Evolutionary conservation across 1,140 invertebrate genomes (phyloP).

Genomic region (Drosophila melanogaster): DNA sequence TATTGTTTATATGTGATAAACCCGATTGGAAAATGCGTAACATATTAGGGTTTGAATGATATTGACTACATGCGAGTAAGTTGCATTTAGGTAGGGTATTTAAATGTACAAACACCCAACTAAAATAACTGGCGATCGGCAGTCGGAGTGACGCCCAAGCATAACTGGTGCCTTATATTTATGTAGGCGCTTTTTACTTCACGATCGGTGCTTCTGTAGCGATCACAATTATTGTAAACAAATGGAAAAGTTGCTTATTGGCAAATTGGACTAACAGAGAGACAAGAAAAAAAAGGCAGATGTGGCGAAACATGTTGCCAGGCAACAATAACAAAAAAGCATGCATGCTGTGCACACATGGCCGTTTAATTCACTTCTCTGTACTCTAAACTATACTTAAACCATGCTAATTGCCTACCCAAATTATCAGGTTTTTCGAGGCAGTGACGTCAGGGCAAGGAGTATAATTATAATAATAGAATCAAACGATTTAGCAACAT

Average conservation of each 20-base stretch:
- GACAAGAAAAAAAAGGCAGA: conserved; percentile 3
- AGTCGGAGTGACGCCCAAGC: conserved; percentile 60
- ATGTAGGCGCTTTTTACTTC: conserved; percentile 21
- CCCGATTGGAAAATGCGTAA: no score
- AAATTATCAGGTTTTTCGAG: neutral
- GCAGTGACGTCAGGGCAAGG: conserved; percentile 21
- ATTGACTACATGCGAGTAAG: no score
- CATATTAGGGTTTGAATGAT: no score
- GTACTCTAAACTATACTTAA: neutral
- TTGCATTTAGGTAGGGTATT: conserved; percentile 18
- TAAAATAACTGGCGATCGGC: conserved; percentile 7
- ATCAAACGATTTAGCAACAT: conserved; percentile 48
- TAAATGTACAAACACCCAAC: conserved; percentile 12
- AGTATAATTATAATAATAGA: conserved; percentile 49
- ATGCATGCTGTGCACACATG: conserved; percentile 24
- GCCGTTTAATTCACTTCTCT: conserved; percentile 1
- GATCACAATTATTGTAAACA: conserved; percentile 35
- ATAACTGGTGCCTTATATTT: neutral
- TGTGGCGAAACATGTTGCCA: conserved; percentile 31
- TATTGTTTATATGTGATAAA: neutral
- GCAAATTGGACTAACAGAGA: conserved; percentile 13
- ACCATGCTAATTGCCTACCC: conserved; percentile 8
- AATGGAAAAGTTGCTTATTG: conserved; percentile 25
- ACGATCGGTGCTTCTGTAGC: neutral
- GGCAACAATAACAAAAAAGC: conserved; percentile 29